These are phyloP conservation scores for Idaea biselata DNA, from an alignment of 2,888 invertebrate species.

Conservation along the genomic window DNA sequence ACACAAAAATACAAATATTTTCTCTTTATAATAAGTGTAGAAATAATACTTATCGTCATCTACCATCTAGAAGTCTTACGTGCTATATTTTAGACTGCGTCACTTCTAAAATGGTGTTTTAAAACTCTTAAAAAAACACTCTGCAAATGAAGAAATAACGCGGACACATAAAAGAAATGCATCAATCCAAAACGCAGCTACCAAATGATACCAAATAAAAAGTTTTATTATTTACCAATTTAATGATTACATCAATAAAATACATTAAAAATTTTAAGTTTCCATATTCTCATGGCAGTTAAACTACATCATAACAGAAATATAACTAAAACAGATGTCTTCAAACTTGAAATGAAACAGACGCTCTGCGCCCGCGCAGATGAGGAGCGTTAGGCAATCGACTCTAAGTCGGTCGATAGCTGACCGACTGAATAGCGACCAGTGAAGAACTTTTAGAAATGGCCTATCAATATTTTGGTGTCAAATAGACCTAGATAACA, in stretches of 20 bases:
- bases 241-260: constrained; percentile 22
- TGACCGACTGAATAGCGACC: neutral
- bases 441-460: too few relatives aligned
- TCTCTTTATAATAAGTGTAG: too few relatives aligned
- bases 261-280: constrained; percentile 17
- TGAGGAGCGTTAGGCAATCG: neutral
- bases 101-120: too few relatives aligned
- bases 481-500: too few relatives aligned
- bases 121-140: neutral
- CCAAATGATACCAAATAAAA: constrained; percentile 3
- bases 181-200: neutral
- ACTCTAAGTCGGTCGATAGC: neutral
- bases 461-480: too few relatives aligned
- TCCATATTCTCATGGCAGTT: constrained; percentile 27
- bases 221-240: constrained; percentile 3
- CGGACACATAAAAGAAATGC: constrained; percentile 2
- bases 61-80: too few relatives aligned
- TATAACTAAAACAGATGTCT: constrained; percentile 38
- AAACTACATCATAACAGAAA: constrained; percentile 22
- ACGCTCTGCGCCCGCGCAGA: constrained; percentile 28
- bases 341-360: constrained; percentile 59
- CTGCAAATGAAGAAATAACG: neutral
- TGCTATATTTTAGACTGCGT: too few relatives aligned
- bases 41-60: too few relatives aligned
- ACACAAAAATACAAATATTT: too few relatives aligned